Evolutionary conservation across 2,113 vertebrate genomes (phyloP).

Genomic region (Sebastes schlegelii): DNA sequence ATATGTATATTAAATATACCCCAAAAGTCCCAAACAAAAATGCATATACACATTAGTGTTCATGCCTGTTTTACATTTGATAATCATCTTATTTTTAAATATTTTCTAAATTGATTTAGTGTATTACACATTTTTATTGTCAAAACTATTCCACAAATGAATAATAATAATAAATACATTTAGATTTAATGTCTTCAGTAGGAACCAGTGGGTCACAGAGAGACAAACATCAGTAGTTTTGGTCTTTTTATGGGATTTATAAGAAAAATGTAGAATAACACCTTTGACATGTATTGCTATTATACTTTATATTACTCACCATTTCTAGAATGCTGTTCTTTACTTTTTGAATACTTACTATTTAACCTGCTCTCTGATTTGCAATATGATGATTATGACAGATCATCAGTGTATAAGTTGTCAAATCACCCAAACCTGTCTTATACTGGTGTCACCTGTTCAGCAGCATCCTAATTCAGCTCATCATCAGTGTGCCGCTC

Average conservation of each 20-base stretch:
- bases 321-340: neutral
- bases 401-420: neutral
- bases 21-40: no score
- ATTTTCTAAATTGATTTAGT: no score
- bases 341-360: neutral
- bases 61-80: no score
- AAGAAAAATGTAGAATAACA: neutral
- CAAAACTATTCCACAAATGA: no score
- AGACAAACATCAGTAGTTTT: neutral
- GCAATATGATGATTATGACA: neutral
- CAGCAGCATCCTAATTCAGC: neutral
- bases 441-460: neutral
- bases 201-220: neutral
- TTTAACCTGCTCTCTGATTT: neutral
- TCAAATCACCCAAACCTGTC: no score
- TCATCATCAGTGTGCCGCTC: no score
- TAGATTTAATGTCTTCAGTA: neutral
- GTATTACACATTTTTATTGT: no score
- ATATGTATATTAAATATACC: no score
- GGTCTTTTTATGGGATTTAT: conserved; percentile 15
- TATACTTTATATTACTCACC: neutral
- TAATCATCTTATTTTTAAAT: no score
- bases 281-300: no score
- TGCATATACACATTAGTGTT: no score
- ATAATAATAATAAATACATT: neutral